Evolutionary conservation across 2,888 invertebrate genomes (phyloP), one percentile per base, ranked within the genome.

Genomic region (Miltochrista miniata): DNA sequence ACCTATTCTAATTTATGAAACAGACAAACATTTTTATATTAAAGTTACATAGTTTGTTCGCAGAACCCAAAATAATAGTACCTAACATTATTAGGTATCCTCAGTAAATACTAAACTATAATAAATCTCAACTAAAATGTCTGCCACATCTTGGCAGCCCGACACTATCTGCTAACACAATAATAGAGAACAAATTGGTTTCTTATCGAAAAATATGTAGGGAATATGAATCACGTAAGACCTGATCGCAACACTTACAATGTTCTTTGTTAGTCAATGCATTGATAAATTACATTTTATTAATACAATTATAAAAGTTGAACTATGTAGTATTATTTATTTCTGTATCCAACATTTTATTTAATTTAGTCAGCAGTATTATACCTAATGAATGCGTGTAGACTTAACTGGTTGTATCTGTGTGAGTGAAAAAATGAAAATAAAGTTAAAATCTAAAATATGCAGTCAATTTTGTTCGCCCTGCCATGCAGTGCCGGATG

Each of bases 171-270:
- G 59, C 53, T 74, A 76, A 78, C 68, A 60, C 68, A 74, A 79
- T 81, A 76, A 79, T 69, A 64, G 59, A 47, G 57, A 46, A 65
- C 58, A 70, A 79, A 80, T 79, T 79, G 73, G 70, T 77, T 74
- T 72, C 76, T 75, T 80, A 75, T 74, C 73, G 64, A 70, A 73
- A 75, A 77, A 79, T 68, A 76, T 69, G 72, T 73, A 63, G 56
- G 55, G 53, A 65, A 68, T 67, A 72, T 62, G 64, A 66, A 75
- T 77, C 81, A 80, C 77, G 81, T 79, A 73, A 67, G 59, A 45
- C 51, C 57, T 39, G 43, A 44, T 42, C 36, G 49, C 56, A 56
- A 49, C 48, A 57, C 58, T 50, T 58, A 63, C 61, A 40, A 62
- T 68, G 70, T 72, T 68, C 61, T 67, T 70, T 70, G 67, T 72